These are phyloP conservation scores for Branchinecta sandiegonensis DNA, from an alignment of 2,888 invertebrate species.

Conservation along the genomic window DNA sequence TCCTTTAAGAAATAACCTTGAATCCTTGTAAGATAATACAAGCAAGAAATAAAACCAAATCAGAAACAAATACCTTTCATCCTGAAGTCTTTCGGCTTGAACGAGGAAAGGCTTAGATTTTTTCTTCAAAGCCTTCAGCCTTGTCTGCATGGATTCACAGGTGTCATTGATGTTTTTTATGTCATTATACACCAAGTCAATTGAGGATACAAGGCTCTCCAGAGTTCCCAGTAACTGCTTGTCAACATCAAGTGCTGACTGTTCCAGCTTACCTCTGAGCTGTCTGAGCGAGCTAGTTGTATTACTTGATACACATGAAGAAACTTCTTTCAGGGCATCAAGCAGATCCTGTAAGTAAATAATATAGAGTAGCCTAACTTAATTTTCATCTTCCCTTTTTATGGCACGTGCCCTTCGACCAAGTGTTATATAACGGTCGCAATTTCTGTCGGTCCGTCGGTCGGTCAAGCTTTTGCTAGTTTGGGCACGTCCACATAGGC, in stretches of 20 bases:
- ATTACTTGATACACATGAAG: neutral
- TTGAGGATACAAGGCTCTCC: neutral
- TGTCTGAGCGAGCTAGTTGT: neutral
- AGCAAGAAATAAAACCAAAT: neutral
- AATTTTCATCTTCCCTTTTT: neutral
- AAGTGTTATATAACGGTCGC: too few relatives aligned
- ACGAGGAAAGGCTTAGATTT: neutral
- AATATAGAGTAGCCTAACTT: neutral
- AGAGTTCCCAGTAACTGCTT: neutral
- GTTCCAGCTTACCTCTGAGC: neutral
- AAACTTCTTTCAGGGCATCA: conserved; percentile 7
- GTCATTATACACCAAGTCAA: conserved; percentile 8
- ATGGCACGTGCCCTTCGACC: too few relatives aligned
- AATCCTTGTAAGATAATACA: too few relatives aligned
- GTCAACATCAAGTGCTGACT: neutral
- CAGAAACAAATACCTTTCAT: neutral
- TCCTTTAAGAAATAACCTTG: too few relatives aligned
- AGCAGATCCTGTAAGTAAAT: conserved; percentile 3
- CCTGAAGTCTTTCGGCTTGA: neutral
- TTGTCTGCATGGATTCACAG: neutral
- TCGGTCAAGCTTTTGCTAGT: too few relatives aligned
- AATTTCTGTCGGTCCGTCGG: too few relatives aligned
- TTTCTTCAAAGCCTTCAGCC: neutral
- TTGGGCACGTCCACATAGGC: too few relatives aligned
- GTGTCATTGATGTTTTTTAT: neutral